A percentile compares a stretch with the other conserved stretches of the same genome.
Conservation (phyloP, 1,140 invertebrate genomes). For the Drosophila eugracilis region DNA sequence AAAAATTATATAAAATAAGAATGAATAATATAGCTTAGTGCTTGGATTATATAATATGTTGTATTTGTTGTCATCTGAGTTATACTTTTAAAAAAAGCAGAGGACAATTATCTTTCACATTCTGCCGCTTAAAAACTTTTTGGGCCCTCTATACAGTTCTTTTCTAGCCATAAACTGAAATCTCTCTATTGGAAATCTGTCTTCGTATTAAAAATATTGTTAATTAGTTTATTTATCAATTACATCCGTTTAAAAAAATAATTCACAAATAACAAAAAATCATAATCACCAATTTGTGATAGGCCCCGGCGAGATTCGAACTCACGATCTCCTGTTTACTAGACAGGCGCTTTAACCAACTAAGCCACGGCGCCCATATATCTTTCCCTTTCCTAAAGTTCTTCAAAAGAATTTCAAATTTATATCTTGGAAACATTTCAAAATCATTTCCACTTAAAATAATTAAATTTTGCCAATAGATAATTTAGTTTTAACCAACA, state of each 20-base stretch:
- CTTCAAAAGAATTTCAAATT: background rate
- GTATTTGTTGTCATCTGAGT: background rate
- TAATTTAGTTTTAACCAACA: background rate
- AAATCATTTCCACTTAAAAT: constrained; percentile 7
- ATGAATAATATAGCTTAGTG: background rate
- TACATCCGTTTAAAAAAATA: background rate
- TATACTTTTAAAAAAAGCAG: background rate
- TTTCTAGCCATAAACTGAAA: too few species aligned
- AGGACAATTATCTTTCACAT: too few species aligned
- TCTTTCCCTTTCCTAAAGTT: rapidly evolving
- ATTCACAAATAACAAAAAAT: background rate
- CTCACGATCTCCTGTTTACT: constrained; percentile 88
- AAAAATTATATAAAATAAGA: background rate
- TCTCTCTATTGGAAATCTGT: too few species aligned
- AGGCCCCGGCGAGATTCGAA: constrained; percentile 87
- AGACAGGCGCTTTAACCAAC: constrained; percentile 88
- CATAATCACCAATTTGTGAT: background rate
- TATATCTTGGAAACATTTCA: background rate
- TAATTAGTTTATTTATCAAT: too few species aligned
- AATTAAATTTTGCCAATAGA: constrained; percentile 31
- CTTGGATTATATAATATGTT: too few species aligned
- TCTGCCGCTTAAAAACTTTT: too few species aligned
- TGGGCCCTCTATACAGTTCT: too few species aligned
- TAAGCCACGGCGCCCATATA: constrained; percentile 86
- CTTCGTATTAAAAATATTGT: too few species aligned